phyloP scores from a whole-genome alignment of 2,888 invertebrate genomes.

The Boloria euphrosyne region DNA sequence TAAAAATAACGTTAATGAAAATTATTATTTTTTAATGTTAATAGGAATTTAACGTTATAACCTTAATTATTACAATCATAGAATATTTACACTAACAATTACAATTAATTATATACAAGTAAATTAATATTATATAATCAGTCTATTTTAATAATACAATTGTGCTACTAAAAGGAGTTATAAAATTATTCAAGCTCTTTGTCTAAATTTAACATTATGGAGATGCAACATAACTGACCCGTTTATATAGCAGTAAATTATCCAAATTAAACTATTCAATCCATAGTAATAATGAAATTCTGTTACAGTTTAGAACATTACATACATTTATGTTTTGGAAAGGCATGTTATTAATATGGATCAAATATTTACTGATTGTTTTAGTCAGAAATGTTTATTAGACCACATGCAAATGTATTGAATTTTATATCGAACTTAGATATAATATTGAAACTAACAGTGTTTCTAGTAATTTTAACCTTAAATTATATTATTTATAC shows the following conservation, averaged over 20 bases:
- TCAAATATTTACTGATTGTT: too few species aligned
- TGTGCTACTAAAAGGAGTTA: conserved; percentile 42
- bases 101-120: conserved; percentile 52
- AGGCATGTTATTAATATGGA: too few species aligned
- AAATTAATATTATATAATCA: conserved; percentile 66
- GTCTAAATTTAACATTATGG: conserved; percentile 11
- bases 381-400: background rate
- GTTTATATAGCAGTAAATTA: background rate
- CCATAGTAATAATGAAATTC: background rate
- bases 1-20: too few species aligned
- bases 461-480: background rate
- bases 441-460: background rate
- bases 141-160: conserved; percentile 63
- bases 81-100: conserved; percentile 34
- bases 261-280: background rate
- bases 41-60: conserved; percentile 35
- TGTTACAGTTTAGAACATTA: background rate
- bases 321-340: too few species aligned
- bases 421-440: too few species aligned
- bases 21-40: conserved; percentile 18
- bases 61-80: conserved; percentile 20
- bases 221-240: background rate
- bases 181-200: conserved; percentile 34
- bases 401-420: background rate
- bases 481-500: conserved; percentile 19